Conservation (phyloP, 2,797 vertebrate genomes). For the Gallirallus australis region DNA sequence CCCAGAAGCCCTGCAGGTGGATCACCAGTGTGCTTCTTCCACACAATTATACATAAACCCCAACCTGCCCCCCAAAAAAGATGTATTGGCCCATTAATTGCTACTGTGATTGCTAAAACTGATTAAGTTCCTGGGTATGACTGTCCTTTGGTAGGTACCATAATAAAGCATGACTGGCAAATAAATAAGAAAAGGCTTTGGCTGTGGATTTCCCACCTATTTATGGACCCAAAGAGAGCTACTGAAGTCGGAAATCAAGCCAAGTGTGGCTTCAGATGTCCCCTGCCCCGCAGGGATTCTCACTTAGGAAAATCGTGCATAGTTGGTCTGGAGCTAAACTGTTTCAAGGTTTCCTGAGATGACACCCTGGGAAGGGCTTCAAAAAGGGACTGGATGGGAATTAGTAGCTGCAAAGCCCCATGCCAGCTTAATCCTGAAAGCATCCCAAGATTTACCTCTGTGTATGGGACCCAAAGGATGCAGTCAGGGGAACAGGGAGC, state of each 20-base stretch:
- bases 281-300: background rate
- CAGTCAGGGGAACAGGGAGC: background rate
- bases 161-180: background rate
- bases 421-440: accelerated
- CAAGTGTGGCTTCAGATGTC: background rate
- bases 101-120: background rate
- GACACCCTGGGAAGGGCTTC: background rate
- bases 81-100: background rate
- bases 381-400: background rate
- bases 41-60: background rate
- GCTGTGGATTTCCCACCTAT: background rate
- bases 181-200: background rate
- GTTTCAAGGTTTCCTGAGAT: background rate
- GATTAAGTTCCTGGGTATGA: background rate
- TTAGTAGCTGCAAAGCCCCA: background rate
- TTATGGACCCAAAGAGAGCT: background rate
- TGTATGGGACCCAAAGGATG: accelerated
- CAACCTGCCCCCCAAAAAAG: too few species aligned
- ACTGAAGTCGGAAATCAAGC: background rate
- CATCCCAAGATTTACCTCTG: background rate
- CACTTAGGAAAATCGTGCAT: background rate
- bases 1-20: background rate
- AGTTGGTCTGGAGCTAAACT: background rate
- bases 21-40: background rate
- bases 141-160: background rate